A percentile compares a stretch with the other conserved stretches of the same genome.
Conservation (phyloP, 92 coral and sea anemone genomes). For the Porites evermanni region DNA sequence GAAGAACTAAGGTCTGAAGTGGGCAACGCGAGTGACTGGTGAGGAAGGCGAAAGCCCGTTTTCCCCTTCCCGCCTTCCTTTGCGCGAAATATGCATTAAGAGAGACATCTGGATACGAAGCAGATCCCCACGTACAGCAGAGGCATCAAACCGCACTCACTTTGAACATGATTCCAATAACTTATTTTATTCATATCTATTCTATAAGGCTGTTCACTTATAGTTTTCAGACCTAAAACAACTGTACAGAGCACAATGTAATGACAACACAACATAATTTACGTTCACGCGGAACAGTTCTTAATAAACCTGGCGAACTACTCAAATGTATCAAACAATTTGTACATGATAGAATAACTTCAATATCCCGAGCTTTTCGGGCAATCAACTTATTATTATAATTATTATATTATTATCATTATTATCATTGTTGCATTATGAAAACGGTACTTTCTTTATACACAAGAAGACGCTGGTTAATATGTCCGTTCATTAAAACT, state of each 20-base stretch:
- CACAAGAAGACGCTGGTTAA: constrained; percentile 26
- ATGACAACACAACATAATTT: constrained; percentile 42
- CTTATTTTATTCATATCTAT: constrained; percentile 66
- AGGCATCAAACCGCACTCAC: neutral
- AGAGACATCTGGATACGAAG: too few species aligned
- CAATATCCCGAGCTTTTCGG: constrained; percentile 41
- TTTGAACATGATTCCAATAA: constrained; percentile 41
- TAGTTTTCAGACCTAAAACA: constrained; percentile 32
- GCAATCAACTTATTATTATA: constrained; percentile 48
- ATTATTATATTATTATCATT: constrained; percentile 1
- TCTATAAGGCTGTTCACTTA: constrained; percentile 62
- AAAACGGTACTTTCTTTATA: constrained; percentile 41
- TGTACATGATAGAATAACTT: constrained; percentile 62
- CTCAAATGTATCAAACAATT: constrained; percentile 59
- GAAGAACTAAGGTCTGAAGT: too few species aligned
- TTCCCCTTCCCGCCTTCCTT: too few species aligned
- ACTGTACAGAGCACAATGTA: constrained; percentile 43
- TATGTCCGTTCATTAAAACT: constrained; percentile 19
- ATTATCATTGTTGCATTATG: constrained; percentile 44
- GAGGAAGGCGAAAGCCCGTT: too few species aligned
- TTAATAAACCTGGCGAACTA: constrained; percentile 28
- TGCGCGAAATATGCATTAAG: too few species aligned
- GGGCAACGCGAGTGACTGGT: too few species aligned
- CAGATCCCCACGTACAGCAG: neutral
- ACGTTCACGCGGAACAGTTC: constrained; percentile 39